phyloP scores from a whole-genome alignment of 1,140 invertebrate genomes.

The Chymomyza costata region DNA sequence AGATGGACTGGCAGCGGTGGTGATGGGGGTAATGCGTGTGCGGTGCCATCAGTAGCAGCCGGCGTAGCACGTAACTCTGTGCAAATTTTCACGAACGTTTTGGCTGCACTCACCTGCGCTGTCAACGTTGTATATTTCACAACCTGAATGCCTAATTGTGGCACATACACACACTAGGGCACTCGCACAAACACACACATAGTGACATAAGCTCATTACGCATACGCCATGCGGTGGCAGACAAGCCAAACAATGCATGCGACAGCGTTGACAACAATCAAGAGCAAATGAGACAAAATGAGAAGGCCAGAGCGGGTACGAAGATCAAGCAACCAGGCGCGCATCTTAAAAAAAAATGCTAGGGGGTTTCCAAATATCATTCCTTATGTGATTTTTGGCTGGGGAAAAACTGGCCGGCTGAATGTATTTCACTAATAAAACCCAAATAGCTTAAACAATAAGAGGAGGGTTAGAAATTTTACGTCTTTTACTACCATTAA shows the following conservation, averaged over 20 bases:
- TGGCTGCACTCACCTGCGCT: conserved; percentile 24
- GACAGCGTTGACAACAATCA: conserved; percentile 36
- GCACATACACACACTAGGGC: conserved; percentile 37
- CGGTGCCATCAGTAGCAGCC: conserved; percentile 32
- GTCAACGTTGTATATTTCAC: conserved; percentile 34
- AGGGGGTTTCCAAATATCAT: too few relatives aligned
- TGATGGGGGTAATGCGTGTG: neutral
- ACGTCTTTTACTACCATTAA: too few relatives aligned
- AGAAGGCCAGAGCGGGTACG: conserved; percentile 1
- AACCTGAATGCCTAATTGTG: conserved; percentile 65
- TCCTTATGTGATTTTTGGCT: too few relatives aligned
- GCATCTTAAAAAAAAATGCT: too few relatives aligned
- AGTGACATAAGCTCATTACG: conserved; percentile 55
- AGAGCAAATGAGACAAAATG: too few relatives aligned
- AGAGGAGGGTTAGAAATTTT: too few relatives aligned
- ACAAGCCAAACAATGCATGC: conserved; percentile 55
- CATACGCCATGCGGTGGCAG: conserved; percentile 53
- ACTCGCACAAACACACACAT: conserved; percentile 28
- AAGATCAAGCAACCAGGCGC: conserved; percentile 6
- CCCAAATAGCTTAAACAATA: too few relatives aligned
- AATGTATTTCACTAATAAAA: too few relatives aligned
- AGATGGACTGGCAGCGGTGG: neutral
- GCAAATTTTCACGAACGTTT: neutral
- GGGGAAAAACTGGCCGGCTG: too few relatives aligned
- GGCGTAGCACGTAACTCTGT: neutral